Conservation (phyloP, 2,797 vertebrate genomes). For the Syngnathus rostellatus region DNA sequence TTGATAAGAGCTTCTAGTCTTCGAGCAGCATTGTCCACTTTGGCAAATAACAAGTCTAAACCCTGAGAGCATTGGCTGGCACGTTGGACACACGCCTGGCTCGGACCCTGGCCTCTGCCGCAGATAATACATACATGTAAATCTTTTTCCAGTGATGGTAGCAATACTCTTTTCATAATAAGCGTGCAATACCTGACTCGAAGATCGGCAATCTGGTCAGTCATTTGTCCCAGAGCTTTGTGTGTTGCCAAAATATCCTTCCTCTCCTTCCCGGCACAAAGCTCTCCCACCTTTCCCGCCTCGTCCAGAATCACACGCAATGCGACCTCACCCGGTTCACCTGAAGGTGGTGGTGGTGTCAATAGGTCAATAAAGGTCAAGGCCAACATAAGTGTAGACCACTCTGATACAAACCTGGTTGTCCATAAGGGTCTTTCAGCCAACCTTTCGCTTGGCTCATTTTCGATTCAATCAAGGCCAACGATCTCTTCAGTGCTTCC, state of each 20-base stretch:
- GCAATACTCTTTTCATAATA: not conserved
- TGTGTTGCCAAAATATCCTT: conserved; percentile 87
- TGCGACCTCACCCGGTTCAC: conserved; percentile 86
- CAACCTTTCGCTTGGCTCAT: conserved; percentile 90
- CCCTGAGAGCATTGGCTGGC: conserved; percentile 89
- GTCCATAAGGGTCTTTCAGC: conserved; percentile 88
- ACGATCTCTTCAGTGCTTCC: conserved; percentile 90
- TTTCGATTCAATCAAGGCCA: conserved; percentile 93
- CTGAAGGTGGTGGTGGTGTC: conserved; percentile 46
- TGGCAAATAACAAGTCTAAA: conserved; percentile 87
- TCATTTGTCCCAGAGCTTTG: conserved; percentile 89
- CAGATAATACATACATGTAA: not conserved
- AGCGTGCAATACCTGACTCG: conserved; percentile 74
- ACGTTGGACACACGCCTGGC: conserved; percentile 71
- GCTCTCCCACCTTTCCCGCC: conserved; percentile 92
- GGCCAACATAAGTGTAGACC: not conserved
- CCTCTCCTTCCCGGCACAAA: conserved; percentile 91
- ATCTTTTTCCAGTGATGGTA: not conserved
- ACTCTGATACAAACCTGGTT: conserved; percentile 74
- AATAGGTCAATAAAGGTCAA: not conserved
- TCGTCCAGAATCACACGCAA: conserved; percentile 91
- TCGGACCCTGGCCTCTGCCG: conserved; percentile 60
- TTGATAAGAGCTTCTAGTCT: conserved; percentile 92
- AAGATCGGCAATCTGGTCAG: conserved; percentile 87
- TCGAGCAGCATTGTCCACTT: conserved; percentile 88